Conservation (phyloP, 2,797 vertebrate genomes). For the Astyanax mexicanus region DNA sequence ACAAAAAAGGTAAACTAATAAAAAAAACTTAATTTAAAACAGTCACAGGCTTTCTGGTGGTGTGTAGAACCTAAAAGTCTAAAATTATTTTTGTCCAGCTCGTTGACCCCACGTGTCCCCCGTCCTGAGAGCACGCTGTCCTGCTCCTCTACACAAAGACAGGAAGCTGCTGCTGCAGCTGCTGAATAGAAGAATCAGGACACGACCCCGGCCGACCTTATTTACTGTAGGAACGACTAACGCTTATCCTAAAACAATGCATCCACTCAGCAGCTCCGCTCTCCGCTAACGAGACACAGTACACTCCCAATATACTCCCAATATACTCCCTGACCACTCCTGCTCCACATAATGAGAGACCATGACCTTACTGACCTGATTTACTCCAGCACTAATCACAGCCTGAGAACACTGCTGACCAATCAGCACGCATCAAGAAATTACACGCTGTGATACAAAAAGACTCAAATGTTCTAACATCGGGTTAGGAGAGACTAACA, state of each 20-base stretch:
- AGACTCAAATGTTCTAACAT: not conserved
- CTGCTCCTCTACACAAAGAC: constrained; percentile 30
- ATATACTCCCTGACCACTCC: constrained; percentile 26
- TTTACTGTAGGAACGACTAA: constrained; percentile 32
- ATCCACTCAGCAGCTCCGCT: constrained; percentile 34
- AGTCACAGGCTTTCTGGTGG: too few relatives aligned
- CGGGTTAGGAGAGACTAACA: not conserved
- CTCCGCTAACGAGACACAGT: constrained; percentile 40
- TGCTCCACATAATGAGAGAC: constrained; percentile 29
- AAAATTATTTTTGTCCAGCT: too few relatives aligned
- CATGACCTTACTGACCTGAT: constrained; percentile 19
- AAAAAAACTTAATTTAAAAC: too few relatives aligned
- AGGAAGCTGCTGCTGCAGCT: constrained; percentile 20
- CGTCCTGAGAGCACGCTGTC: not conserved
- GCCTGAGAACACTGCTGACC: constrained; percentile 17
- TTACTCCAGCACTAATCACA: constrained; percentile 27
- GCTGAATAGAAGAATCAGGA: constrained; percentile 13
- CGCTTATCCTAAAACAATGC: constrained; percentile 48
- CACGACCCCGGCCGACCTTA: constrained; percentile 16
- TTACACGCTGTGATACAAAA: constrained; percentile 10
- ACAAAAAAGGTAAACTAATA: too few relatives aligned
- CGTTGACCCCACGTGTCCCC: constrained; percentile 13
- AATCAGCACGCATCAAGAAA: constrained; percentile 19
- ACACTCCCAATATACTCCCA: constrained; percentile 19
- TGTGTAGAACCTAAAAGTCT: too few relatives aligned